Conservation (phyloP, 2,797 vertebrate genomes). For the Thamnophis elegans region DNA sequence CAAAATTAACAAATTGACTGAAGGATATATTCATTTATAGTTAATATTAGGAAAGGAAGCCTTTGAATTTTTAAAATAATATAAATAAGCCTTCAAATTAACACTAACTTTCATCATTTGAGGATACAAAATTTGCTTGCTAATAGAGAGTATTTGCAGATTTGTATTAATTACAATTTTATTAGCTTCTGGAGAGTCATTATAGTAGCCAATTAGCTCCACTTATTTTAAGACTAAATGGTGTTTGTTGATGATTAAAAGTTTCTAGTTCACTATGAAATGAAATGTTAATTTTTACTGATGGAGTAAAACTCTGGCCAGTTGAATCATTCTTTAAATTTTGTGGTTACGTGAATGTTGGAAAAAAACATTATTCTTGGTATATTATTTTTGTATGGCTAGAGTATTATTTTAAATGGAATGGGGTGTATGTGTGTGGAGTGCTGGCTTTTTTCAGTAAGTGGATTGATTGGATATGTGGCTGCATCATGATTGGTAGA, state of each 20-base stretch:
- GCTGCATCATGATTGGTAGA: no score
- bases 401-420: not conserved
- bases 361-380: not conserved
- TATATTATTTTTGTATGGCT: not conserved
- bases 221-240: conserved; percentile 22
- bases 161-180: conserved; percentile 38
- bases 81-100: not conserved
- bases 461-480: no score
- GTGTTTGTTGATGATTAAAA: conserved; percentile 5
- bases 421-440: no score
- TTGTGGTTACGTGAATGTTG: not conserved
- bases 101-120: not conserved
- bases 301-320: not conserved
- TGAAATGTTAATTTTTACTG: not conserved
- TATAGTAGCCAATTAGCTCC: conserved; percentile 54
- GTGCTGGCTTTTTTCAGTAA: no score
- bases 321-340: not conserved
- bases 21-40: conserved; percentile 38
- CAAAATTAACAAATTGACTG: conserved; percentile 54
- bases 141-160: conserved; percentile 15
- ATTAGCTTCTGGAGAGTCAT: conserved; percentile 56
- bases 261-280: not conserved
- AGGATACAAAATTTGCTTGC: conserved; percentile 18
- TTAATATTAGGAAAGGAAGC: conserved; percentile 27
- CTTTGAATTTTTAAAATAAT: not conserved